Conservation (phyloP, 2,888 invertebrate species). For the Girardia tigrina region DNA sequence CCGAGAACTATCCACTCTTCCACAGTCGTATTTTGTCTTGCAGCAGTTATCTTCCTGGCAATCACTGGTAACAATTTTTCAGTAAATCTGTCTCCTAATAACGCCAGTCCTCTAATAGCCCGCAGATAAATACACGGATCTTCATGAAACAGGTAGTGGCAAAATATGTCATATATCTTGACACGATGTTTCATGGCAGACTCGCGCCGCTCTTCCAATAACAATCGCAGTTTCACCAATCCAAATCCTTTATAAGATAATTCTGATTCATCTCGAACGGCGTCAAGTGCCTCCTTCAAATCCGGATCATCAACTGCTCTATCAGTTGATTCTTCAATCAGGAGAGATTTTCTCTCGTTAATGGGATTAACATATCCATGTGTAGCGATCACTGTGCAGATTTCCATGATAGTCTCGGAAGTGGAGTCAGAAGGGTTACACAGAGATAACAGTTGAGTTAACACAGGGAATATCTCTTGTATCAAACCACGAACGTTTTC, state of each 20-base stretch:
- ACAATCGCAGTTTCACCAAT: not conserved
- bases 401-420: not conserved
- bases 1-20: not conserved
- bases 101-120: not conserved
- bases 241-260: not conserved
- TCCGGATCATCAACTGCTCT: not conserved
- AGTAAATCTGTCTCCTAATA: not conserved
- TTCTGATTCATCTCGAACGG: not conserved
- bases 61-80: conserved; percentile 1
- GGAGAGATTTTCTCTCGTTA: not conserved
- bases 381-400: not conserved
- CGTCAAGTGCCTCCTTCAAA: not conserved
- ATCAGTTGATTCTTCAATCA: not conserved
- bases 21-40: not conserved
- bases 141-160: not conserved
- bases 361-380: not conserved
- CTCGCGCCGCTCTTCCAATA: not conserved
- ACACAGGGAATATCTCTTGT: not conserved
- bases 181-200: not conserved
- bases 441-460: not conserved
- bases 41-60: not conserved
- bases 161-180: not conserved
- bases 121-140: not conserved
- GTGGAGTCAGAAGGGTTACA: not conserved
- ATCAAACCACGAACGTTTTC: too few relatives aligned